phyloP scores from a whole-genome alignment of 2,888 invertebrate species.

The Scaptomyza reducta region DNA sequence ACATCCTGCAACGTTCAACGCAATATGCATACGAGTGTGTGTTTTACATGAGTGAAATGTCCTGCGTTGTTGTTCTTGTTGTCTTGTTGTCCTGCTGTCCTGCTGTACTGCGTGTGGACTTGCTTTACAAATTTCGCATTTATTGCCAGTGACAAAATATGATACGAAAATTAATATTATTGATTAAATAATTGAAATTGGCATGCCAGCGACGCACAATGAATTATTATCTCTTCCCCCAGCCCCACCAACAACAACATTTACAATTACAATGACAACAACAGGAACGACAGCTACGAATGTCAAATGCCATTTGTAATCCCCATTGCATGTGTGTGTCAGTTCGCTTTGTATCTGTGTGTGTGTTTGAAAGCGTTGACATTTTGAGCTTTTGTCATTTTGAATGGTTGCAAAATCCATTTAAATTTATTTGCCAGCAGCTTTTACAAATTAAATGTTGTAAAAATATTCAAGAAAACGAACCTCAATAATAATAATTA shows the following conservation, averaged over 20 bases:
- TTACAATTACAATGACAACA: slow-evolving; percentile 13
- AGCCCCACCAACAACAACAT: not conserved
- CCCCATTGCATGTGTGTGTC: slow-evolving; percentile 26
- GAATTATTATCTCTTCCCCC: slow-evolving; percentile 64
- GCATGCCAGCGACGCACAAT: slow-evolving; percentile 75
- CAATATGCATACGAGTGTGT: slow-evolving; percentile 13
- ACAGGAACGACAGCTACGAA: slow-evolving; percentile 20
- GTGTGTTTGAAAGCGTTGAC: slow-evolving; percentile 39
- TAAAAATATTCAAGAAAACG: not conserved
- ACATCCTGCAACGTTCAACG: slow-evolving; percentile 51
- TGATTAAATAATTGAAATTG: slow-evolving; percentile 85
- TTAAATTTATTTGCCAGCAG: slow-evolving; percentile 28
- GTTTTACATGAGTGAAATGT: slow-evolving; percentile 72
- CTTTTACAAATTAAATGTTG: slow-evolving; percentile 3
- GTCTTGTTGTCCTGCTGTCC: slow-evolving; percentile 19
- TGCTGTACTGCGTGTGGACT: slow-evolving; percentile 27
- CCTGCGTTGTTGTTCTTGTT: slow-evolving; percentile 23
- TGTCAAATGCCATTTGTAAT: slow-evolving; percentile 55
- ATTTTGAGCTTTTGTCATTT: slow-evolving; percentile 60
- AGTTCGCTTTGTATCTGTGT: not conserved
- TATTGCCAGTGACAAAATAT: slow-evolving; percentile 85
- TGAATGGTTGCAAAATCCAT: slow-evolving; percentile 27
- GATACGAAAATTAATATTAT: slow-evolving; percentile 85
- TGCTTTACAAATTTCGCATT: slow-evolving; percentile 81
- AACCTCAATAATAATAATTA: not conserved